Percentiles rank a stretch among this genome's conserved stretches.
These are phyloP conservation scores for Platycheirus rosarum DNA, from an alignment of 2,888 invertebrate genomes.

Conservation along the genomic window DNA sequence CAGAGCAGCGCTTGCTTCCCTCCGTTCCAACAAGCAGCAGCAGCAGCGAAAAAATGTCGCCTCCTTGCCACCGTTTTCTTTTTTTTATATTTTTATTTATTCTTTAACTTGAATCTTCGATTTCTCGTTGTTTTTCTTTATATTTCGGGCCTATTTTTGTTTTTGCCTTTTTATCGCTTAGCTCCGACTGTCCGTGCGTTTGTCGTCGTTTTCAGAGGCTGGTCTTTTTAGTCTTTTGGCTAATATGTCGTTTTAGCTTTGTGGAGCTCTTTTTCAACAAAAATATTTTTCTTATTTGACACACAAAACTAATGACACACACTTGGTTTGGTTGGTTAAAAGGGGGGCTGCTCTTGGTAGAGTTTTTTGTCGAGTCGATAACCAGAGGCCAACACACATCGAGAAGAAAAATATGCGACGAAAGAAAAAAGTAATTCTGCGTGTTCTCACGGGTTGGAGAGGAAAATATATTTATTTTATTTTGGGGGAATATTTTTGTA, in stretches of 20 bases:
- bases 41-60: slow-evolving; percentile 66
- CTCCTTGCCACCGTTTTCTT: slow-evolving; percentile 59
- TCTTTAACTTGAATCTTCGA: slow-evolving; percentile 11
- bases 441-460: slow-evolving; percentile 68
- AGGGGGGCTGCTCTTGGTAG: slow-evolving; percentile 39
- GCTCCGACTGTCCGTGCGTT: slow-evolving; percentile 39
- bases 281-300: slow-evolving; percentile 55
- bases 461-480: slow-evolving; percentile 54
- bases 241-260: slow-evolving; percentile 25
- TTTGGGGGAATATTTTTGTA: slow-evolving; percentile 19
- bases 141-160: slow-evolving; percentile 70
- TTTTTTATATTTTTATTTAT: slow-evolving; percentile 31
- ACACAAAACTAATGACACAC: slow-evolving; percentile 74
- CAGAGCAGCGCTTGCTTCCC: slow-evolving; percentile 52
- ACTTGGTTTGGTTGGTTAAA: slow-evolving; percentile 47
- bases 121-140: slow-evolving; percentile 34
- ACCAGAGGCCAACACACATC: slow-evolving; percentile 63
- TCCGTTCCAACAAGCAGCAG: slow-evolving; percentile 37
- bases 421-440: slow-evolving; percentile 53
- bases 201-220: slow-evolving; percentile 38
- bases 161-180: slow-evolving; percentile 61
- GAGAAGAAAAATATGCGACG: slow-evolving; percentile 3
- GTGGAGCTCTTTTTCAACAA: slow-evolving; percentile 14
- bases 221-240: slow-evolving; percentile 39
- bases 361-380: slow-evolving; percentile 58